Conservation (phyloP, 35 echinoderm and acorn worm genomes). For the Eucidaris tribuloides region DNA sequence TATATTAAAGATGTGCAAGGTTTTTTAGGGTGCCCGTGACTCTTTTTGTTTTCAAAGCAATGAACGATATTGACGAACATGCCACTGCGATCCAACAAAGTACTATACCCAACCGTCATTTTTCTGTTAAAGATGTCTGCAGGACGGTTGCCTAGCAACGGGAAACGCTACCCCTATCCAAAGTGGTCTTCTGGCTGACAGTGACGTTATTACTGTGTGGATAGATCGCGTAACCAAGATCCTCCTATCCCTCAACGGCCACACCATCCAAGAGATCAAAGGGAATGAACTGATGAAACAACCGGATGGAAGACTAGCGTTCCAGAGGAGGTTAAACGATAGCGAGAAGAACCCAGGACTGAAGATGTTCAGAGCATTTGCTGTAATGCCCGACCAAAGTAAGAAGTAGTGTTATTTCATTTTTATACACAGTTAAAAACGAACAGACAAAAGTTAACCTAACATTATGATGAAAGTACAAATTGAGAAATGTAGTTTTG, state of each 20-base stretch:
- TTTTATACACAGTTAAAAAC: too few species aligned
- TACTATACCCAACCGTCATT: too few species aligned
- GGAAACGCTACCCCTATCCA: constrained; percentile 5
- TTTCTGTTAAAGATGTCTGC: constrained; percentile 25
- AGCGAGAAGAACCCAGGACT: constrained; percentile 70
- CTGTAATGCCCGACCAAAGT: constrained; percentile 40
- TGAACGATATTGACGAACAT: too few species aligned
- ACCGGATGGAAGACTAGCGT: constrained; percentile 72
- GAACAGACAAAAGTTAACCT: too few species aligned
- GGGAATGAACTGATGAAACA: constrained; percentile 53
- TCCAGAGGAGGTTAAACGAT: constrained; percentile 57
- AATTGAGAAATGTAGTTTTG: too few species aligned
- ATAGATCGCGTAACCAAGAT: constrained; percentile 31
- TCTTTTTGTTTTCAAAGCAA: too few species aligned
- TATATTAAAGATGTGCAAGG: too few species aligned
- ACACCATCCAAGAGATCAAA: constrained; percentile 18
- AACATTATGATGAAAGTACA: too few species aligned
- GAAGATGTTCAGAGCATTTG: constrained; percentile 64
- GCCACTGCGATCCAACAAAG: too few species aligned
- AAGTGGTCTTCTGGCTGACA: constrained; percentile 20
- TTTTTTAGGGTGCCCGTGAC: too few species aligned
- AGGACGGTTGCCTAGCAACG: constrained; percentile 55
- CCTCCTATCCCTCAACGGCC: constrained; percentile 44
- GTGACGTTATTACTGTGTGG: constrained; percentile 48
- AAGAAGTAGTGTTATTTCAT: too few species aligned